Base-by-base conservation (phyloP, 2,888 invertebrate genomes). In the Hypena proboscidalis region DNA sequence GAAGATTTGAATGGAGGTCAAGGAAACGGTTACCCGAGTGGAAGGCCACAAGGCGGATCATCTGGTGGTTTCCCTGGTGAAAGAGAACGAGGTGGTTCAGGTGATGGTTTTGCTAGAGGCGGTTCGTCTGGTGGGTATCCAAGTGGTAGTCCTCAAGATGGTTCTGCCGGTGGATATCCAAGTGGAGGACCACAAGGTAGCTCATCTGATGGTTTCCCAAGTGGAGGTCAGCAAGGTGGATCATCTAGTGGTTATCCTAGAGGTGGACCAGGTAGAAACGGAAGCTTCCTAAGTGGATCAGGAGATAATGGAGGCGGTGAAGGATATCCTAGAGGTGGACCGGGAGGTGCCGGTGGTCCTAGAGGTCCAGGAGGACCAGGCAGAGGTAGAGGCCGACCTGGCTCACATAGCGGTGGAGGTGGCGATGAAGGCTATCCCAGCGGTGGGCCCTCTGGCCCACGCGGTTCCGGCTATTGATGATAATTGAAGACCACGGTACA, bases 391-490 rank as follows among this genome's bases (percentile, higher is more conserved):
- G 73, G 74, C 17, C 66, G 62, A 13, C 49, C 70, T 4, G 62
- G 67, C 11, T 57, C 61, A 33, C 65, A 65, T 32, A 46, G 40
- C 17, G 41, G 56, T 13, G 55, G 54, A n/a, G 43, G 44, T 4
- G 67, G 69, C 21, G 76, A 74, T 10, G 77, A 84, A 13, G 89
- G 89, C 0, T 89, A 89, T 42, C 84, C 89, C 1, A 84, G 83
- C 14, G 89, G 90, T 25, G 84, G 83, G 5, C 90, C 90, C 0
- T 75, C 65, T 34, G 90, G 90, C 1, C 81, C 72, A 1, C 71
- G 85, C 36, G 90, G 90, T n/a, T 83, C 89, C 2, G 90, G 90
- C 37, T 90, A 83, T 58, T 90, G 56, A 80, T 22, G 11, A 38
- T 4, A 21, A 25, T 37, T 20, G 19, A 46, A 31, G 29, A 55